These are phyloP conservation scores for Euphonia xanthogaster DNA, from an alignment of 2,797 vertebrate genomes.

Conservation along the genomic window DNA sequence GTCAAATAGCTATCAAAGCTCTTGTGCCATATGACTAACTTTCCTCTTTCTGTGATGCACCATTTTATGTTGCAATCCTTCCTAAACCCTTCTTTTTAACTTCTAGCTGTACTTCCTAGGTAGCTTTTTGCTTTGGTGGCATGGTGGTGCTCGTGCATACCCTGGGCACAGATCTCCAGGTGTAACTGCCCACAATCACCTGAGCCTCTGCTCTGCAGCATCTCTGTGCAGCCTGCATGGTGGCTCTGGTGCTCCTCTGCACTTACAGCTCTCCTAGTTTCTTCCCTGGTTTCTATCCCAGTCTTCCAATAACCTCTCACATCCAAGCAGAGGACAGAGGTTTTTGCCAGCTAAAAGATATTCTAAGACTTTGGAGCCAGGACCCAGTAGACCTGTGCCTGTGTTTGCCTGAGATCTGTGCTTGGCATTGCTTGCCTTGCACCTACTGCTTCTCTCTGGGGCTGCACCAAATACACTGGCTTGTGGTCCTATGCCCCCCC, in stretches of 20 bases:
- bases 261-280: background rate
- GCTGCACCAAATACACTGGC: background rate
- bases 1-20: background rate
- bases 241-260: background rate
- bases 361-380: background rate
- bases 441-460: background rate
- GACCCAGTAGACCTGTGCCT: background rate
- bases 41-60: background rate
- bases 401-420: background rate
- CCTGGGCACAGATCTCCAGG: background rate
- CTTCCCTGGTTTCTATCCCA: background rate
- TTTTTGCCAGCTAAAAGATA: background rate
- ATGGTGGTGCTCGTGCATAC: accelerated
- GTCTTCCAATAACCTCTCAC: background rate
- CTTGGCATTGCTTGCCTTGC: background rate
- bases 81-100: background rate
- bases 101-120: background rate
- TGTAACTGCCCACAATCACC: background rate
- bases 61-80: background rate
- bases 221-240: background rate
- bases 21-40: background rate
- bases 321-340: background rate
- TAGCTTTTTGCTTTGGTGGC: background rate
- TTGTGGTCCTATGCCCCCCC: background rate
- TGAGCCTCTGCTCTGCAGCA: background rate